These are phyloP conservation scores for Phaonia tiefii DNA, from an alignment of 2,888 invertebrate genomes.

Conservation along the genomic window DNA sequence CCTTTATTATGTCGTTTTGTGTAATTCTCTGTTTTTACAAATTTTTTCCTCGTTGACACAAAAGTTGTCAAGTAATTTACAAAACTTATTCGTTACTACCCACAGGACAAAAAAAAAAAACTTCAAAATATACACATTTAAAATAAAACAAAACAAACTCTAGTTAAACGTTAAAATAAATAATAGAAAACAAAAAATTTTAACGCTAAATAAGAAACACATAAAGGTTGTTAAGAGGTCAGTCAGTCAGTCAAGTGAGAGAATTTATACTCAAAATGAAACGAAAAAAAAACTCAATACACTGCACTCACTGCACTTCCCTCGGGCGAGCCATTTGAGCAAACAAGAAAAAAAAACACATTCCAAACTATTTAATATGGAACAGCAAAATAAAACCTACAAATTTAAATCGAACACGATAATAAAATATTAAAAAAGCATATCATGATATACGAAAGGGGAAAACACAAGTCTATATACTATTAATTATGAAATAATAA, in stretches of 20 bases:
- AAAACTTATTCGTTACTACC: slow-evolving; percentile 31
- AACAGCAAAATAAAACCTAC: not conserved
- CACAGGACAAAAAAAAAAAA: not conserved
- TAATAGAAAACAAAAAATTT: not conserved
- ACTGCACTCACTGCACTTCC: not conserved
- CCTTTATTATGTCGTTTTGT: slow-evolving; percentile 74
- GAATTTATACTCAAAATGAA: slow-evolving; percentile 51
- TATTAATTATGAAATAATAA: slow-evolving; percentile 32
- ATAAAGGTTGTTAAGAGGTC: slow-evolving; percentile 64
- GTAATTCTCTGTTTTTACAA: not conserved
- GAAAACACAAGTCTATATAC: not conserved
- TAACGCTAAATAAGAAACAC: slow-evolving; percentile 3
- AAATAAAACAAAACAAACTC: not conserved
- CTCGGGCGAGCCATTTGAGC: no score
- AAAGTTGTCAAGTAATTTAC: slow-evolving; percentile 34
- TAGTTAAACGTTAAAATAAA: slow-evolving; percentile 6
- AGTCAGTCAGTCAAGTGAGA: slow-evolving; percentile 61
- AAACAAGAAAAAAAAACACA: slow-evolving; percentile 33
- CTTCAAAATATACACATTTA: not conserved
- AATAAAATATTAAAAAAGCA: slow-evolving; percentile 46
- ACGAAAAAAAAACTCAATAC: not conserved
- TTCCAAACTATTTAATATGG: slow-evolving; percentile 54
- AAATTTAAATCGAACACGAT: slow-evolving; percentile 17
- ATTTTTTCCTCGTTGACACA: not conserved
- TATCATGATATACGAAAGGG: slow-evolving; percentile 52